phyloP scores from a whole-genome alignment of 2,888 invertebrate genomes.

The Heteromurus nitidus region DNA sequence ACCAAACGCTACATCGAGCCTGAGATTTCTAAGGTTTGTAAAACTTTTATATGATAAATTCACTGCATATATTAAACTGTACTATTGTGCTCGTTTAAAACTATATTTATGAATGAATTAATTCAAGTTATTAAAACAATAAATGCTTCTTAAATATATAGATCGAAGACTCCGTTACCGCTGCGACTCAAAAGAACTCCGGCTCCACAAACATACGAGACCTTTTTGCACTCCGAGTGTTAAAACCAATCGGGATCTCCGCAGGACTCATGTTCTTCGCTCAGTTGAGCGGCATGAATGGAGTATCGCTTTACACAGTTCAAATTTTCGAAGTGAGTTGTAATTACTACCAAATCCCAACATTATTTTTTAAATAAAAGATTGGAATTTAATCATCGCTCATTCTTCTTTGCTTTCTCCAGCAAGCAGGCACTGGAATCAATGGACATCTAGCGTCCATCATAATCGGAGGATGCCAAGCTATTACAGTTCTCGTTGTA shows the following conservation, averaged over 20 bases:
- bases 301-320: constrained; percentile 59
- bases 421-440: constrained; percentile 64
- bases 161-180: constrained; percentile 67
- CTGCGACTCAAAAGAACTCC: constrained; percentile 9
- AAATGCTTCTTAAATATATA: constrained; percentile 25
- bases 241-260: constrained; percentile 61
- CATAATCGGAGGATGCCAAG: constrained; percentile 64
- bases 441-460: constrained; percentile 60
- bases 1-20: constrained; percentile 68
- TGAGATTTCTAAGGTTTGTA: constrained; percentile 59
- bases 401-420: neutral
- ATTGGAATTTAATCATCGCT: too few relatives aligned
- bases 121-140: too few relatives aligned
- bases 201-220: constrained; percentile 31
- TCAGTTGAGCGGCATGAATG: constrained; percentile 68
- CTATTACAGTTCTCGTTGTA: constrained; percentile 61
- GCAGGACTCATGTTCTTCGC: constrained; percentile 63
- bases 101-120: too few relatives aligned
- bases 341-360: too few relatives aligned
- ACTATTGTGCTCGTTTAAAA: too few relatives aligned
- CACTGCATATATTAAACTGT: too few relatives aligned
- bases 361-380: too few relatives aligned
- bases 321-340: constrained; percentile 44
- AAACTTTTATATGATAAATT: too few relatives aligned
- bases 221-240: constrained; percentile 43